Evolutionary conservation across 2,113 vertebrate genomes (phyloP), one percentile per base, ranked within the genome.

Genomic region (Chlorocebus sabaeus): DNA sequence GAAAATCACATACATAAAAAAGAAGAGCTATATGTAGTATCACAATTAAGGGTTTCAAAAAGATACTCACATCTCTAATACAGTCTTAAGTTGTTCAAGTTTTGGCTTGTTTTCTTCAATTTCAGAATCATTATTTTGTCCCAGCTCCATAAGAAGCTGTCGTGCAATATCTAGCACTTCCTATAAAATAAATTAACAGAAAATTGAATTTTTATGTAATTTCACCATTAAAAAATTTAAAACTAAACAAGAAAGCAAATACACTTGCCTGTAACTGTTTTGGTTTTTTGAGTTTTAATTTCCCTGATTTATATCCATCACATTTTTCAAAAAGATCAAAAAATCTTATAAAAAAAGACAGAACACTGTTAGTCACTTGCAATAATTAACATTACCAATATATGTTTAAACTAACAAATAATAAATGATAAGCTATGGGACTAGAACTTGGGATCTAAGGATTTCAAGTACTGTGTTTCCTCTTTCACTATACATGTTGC

Each of bases 251-350:
- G 52, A 94, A 97, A 87, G 61, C 22, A 97, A 98, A 95, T 50
- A 78, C 52, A 98, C 98, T 98, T 98, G 97, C 99, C 99, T 99
- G 99, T 83, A 99, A 98, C 68, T 99, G 99, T 91, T 99, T 99
- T 88, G 99, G 99, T 93, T 99, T 99, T 98, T 99, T 99, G 83
- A 99, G 96, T 97, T 99, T 99, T 96, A 99, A 98, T 98, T 99
- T 99, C 96, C 99, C 99, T 98, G 98, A 99, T 98, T 99, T 99
- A 98, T 99, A 99, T 50, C 99, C 99, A 96, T 99, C 99, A 96
- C 99, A 99, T 98, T 99, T 99, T 98, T 99, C 99, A 98, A 99
- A 99, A 82, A 99, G 99, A 98, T 99, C 99, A 98, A 99, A 99
- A 98, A 99, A 99, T 95, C 99, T 99, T 98, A 79, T 78, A 97